Conservation (phyloP, 2,888 invertebrate species). For the Pocota personata region DNA sequence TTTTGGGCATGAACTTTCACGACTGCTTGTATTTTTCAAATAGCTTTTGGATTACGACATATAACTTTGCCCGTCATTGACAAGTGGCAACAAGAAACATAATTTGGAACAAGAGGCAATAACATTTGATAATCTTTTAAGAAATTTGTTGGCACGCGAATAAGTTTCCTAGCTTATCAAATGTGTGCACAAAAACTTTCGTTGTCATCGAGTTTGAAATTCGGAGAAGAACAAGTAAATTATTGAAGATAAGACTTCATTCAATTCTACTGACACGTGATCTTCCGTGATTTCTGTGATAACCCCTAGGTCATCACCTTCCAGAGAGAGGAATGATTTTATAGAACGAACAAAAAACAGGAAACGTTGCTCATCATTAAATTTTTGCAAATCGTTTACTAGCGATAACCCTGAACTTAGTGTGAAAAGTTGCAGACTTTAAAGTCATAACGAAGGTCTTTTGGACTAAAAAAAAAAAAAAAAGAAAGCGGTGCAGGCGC, state of each 20-base stretch:
- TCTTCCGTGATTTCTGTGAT: not conserved
- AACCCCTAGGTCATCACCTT: slow-evolving; percentile 6
- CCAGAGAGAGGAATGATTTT: not conserved
- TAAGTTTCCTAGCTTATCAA: slow-evolving; percentile 12
- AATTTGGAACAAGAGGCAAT: not conserved
- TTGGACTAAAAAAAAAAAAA: not conserved
- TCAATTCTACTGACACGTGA: not conserved
- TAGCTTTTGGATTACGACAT: not conserved
- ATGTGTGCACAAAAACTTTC: not conserved
- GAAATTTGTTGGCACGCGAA: slow-evolving; percentile 47
- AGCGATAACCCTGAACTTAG: slow-evolving; percentile 2
- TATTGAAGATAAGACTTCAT: slow-evolving; percentile 28
- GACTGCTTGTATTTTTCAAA: not conserved
- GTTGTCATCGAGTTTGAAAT: not conserved
- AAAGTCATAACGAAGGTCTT: not conserved
- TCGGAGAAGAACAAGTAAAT: not conserved
- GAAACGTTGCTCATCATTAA: slow-evolving; percentile 14
- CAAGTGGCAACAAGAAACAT: not conserved
- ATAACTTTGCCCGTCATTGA: not conserved
- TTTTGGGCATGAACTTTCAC: not conserved
- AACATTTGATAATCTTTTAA: not conserved
- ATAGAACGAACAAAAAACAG: not conserved
- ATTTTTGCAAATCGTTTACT: not conserved
- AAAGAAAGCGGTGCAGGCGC: too few species aligned
- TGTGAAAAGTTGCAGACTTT: not conserved